Evolutionary conservation across 2,113 vertebrate genomes (phyloP).

Genomic region (Tonatia bakeri): DNA sequence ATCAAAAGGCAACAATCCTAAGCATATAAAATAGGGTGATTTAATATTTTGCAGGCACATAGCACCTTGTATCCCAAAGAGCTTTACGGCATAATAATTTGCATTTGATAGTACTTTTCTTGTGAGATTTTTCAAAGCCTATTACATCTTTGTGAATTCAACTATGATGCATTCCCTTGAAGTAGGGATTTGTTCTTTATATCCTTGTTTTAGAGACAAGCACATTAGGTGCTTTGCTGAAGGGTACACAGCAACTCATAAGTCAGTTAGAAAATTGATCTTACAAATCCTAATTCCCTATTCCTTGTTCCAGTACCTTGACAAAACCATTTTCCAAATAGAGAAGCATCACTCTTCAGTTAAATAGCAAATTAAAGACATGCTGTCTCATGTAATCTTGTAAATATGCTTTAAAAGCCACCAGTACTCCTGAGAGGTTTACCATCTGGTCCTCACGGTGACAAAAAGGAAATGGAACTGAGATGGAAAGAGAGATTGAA

Average conservation of each 20-base stretch:
- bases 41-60: conserved; percentile 23
- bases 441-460: conserved; percentile 24
- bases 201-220: conserved; percentile 42
- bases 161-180: conserved; percentile 36
- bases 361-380: conserved; percentile 59
- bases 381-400: conserved; percentile 59
- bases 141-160: conserved; percentile 40
- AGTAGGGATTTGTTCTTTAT: conserved; percentile 43
- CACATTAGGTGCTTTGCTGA: conserved; percentile 45
- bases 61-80: neutral
- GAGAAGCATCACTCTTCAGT: conserved; percentile 35
- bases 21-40: conserved; percentile 36
- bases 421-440: conserved; percentile 46
- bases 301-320: conserved; percentile 35
- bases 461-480: neutral
- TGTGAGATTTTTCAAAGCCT: conserved; percentile 42
- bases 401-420: conserved; percentile 69
- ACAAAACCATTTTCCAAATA: conserved; percentile 61
- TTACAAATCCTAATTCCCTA: conserved; percentile 59
- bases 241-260: conserved; percentile 16
- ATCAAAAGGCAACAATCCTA: conserved; percentile 34
- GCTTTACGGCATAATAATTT: conserved; percentile 40
- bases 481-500: neutral
- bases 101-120: conserved; percentile 30
- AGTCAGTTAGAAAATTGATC: conserved; percentile 57